Base-by-base conservation (phyloP, 2,888 invertebrate species). In the Ophion costatus region DNA sequence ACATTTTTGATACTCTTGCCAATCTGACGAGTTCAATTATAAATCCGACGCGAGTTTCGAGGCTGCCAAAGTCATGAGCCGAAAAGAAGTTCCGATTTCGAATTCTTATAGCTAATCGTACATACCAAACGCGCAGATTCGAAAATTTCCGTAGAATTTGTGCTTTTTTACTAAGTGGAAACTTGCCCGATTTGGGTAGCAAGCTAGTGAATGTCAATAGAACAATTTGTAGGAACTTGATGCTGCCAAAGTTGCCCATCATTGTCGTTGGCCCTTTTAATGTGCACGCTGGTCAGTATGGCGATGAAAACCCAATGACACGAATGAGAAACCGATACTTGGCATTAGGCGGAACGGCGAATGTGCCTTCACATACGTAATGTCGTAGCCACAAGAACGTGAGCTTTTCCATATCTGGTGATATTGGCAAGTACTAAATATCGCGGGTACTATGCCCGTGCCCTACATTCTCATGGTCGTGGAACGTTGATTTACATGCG, bases 361-460 rank as follows among this genome's bases (percentile, higher is more conserved):
- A 38, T 38, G 38, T 38, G 38, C 38, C 14, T 17, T 14, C 0
- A 5, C 51, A 17, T 14, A 17, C 14, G 14, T 5, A 17, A 51
- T 17, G 51, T 17, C 45, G 2, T 14, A 45, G 51, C 17, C 51
- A 51, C 17, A 14, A 51, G 51, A 14, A 51, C 51, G 4, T 38
- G 9, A 38, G 9, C 51, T 51, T 51, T 51, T 56, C 56, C n/a
- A 80, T 70, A 69, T 57, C 14, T 85, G 84, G 83, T 78, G 80
- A 83, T 87, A 88, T 88, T 82, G 87, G 86, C 78, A 88, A 90
- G 89, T 87, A 88, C 87, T 88, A 88, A 88, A 89, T 88, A 87
- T 69, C 81, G 85, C 80, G 61, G 22, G 42, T 56, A 83, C 83
- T 86, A 89, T 87, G 87, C 84, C 75, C 74, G 71, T 29, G 64